phyloP scores from a whole-genome alignment of 2,797 vertebrate species.

The Aeoliscus strigatus region DNA sequence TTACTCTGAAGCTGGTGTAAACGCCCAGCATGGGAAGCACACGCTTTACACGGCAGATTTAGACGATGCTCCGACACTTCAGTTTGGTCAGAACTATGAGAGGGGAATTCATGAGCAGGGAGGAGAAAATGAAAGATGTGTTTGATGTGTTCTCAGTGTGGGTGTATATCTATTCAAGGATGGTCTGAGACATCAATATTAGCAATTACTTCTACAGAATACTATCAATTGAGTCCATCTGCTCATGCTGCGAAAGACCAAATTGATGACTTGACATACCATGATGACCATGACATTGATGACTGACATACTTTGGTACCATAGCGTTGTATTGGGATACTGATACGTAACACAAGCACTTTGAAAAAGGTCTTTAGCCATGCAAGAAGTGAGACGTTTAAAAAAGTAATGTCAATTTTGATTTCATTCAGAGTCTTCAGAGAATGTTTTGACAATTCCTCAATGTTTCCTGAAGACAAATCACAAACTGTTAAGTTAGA shows the following conservation, averaged over 20 bases:
- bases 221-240: slow-evolving; percentile 8
- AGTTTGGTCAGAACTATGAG: slow-evolving; percentile 44
- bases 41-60: slow-evolving; percentile 37
- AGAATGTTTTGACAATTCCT: no score
- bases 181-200: slow-evolving; percentile 12
- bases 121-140: slow-evolving; percentile 45
- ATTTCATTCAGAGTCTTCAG: no score
- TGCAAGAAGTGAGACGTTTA: no score
- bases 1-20: slow-evolving; percentile 58
- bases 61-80: slow-evolving; percentile 57
- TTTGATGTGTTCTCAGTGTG: slow-evolving; percentile 35
- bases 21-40: slow-evolving; percentile 61
- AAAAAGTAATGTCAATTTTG: no score
- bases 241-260: slow-evolving; percentile 4
- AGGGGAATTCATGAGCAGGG: slow-evolving; percentile 34
- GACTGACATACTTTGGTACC: no score
- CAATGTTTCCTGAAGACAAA: no score
- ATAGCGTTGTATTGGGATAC: no score
- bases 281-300: not conserved
- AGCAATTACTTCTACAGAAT: slow-evolving; percentile 17
- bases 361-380: no score
- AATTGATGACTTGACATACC: slow-evolving; percentile 2
- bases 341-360: no score
- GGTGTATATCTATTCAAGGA: slow-evolving; percentile 21
- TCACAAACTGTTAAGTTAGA: no score